A percentile compares a stretch with the other conserved stretches of the same genome.
Conservation (phyloP, 2,797 vertebrate species). For the Gephyroberyx darwinii region DNA sequence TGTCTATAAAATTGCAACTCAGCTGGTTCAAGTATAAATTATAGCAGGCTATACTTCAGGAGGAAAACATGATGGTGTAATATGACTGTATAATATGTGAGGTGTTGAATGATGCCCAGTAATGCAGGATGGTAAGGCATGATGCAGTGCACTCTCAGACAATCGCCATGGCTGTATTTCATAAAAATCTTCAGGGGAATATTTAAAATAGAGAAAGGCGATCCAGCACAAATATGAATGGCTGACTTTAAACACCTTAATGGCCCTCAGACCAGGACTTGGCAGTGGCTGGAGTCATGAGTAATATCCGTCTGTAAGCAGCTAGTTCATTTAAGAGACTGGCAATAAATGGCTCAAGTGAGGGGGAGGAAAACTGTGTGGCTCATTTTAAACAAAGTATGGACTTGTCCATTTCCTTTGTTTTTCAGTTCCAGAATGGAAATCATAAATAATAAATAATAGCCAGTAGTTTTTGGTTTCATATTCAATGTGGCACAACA, state of each 20-base stretch:
- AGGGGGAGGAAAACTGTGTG: constrained; percentile 42
- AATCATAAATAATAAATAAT: constrained; percentile 78
- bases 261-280: constrained; percentile 79
- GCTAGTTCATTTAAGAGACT: constrained; percentile 78
- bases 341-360: constrained; percentile 76
- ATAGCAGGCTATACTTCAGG: constrained; percentile 24
- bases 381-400: constrained; percentile 73
- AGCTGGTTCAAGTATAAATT: constrained; percentile 38
- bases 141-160: constrained; percentile 55
- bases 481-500: constrained; percentile 51
- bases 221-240: constrained; percentile 81
- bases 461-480: constrained; percentile 53
- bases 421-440: constrained; percentile 62
- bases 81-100: constrained; percentile 53
- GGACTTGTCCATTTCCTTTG: constrained; percentile 81
- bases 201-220: constrained; percentile 68
- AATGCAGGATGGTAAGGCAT: constrained; percentile 43
- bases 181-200: constrained; percentile 61
- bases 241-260: constrained; percentile 82
- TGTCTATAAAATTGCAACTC: constrained; percentile 26
- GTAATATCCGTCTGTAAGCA: constrained; percentile 81
- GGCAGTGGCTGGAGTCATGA: constrained; percentile 75
- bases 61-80: constrained; percentile 39
- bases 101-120: constrained; percentile 64
- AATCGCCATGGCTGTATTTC: constrained; percentile 64